A percentile compares a stretch with the other conserved stretches of the same genome.
phyloP scores from a whole-genome alignment of 2,113 vertebrate genomes.

The Myrmecobius fasciatus region DNA sequence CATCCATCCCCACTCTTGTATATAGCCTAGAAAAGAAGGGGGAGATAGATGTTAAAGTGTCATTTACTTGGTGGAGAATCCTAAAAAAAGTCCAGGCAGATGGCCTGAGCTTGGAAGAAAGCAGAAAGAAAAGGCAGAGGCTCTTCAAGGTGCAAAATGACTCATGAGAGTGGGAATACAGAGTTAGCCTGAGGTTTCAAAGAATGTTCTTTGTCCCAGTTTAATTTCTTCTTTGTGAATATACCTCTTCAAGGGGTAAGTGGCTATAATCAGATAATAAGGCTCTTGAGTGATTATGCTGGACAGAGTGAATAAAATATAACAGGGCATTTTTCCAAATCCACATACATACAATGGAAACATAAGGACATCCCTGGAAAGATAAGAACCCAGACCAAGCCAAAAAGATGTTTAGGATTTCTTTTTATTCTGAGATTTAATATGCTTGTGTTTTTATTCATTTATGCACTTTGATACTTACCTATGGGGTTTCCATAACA shows the following conservation, averaged over 20 bases:
- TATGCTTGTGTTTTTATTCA: neutral
- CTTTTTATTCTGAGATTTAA: neutral
- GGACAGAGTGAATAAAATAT: neutral
- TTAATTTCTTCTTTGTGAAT: neutral
- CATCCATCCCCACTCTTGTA: neutral
- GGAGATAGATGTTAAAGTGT: neutral
- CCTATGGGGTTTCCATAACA: neutral
- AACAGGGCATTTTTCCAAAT: neutral
- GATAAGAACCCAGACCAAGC: neutral
- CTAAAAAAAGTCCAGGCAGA: neutral
- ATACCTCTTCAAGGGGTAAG: neutral
- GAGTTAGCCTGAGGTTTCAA: neutral
- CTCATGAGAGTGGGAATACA: neutral
- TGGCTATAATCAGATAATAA: fast-evolving
- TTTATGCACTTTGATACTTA: neutral
- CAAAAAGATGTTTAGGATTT: neutral
- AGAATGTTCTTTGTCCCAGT: fast-evolving
- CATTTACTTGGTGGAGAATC: neutral
- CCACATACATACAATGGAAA: neutral
- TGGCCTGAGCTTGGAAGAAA: neutral
- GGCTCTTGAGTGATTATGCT: neutral
- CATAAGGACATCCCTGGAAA: neutral
- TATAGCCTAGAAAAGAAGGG: neutral
- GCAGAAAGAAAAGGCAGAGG: neutral
- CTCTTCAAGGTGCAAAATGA: neutral